Evolutionary conservation across 2,797 vertebrate species (phyloP).

Genomic region (Lepus townsendii): DNA sequence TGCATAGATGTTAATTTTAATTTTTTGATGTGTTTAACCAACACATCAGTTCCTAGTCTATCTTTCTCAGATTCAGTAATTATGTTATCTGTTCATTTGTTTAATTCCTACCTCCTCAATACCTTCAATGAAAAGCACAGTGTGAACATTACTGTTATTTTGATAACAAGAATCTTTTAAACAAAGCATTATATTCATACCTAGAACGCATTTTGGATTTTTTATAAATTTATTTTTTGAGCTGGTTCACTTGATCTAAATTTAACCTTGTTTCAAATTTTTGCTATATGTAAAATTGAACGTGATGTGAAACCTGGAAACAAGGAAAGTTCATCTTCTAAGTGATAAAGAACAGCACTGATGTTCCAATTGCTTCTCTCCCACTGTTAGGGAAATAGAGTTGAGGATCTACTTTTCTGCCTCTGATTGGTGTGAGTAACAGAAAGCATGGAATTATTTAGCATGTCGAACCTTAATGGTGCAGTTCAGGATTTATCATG

Average conservation of each 20-base stretch:
- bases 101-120: not conserved
- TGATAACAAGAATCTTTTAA: conserved; percentile 28
- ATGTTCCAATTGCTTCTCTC: conserved; percentile 69
- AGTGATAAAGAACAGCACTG: conserved; percentile 56
- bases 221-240: conserved; percentile 28
- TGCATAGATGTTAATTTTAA: not conserved
- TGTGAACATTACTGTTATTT: not conserved
- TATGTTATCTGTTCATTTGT: not conserved
- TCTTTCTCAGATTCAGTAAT: not conserved
- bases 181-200: not conserved
- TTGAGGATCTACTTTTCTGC: conserved; percentile 23
- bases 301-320: conserved; percentile 63
- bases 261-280: conserved; percentile 63
- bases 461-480: conserved; percentile 66
- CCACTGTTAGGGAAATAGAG: conserved; percentile 74
- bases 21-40: not conserved
- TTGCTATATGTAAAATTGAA: conserved; percentile 51
- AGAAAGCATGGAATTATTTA: conserved; percentile 69
- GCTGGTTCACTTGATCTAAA: conserved; percentile 43
- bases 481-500: conserved; percentile 70
- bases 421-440: conserved; percentile 57
- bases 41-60: not conserved
- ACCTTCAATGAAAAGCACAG: not conserved
- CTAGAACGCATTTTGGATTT: not conserved
- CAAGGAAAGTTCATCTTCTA: conserved; percentile 69